Evolutionary conservation across 2,113 vertebrate species (phyloP).

Genomic region (Psophia crepitans): DNA sequence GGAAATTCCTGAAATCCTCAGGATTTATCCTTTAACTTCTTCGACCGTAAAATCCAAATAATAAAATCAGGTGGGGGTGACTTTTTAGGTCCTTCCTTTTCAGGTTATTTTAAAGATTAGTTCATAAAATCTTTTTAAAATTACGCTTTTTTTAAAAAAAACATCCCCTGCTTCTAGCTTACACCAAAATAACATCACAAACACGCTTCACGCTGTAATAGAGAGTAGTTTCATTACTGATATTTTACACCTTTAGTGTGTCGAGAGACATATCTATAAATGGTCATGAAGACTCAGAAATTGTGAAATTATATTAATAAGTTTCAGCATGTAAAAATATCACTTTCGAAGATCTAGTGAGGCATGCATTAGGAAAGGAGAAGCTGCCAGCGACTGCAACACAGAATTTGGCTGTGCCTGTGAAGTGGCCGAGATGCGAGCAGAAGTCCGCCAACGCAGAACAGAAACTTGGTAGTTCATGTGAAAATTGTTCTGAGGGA

Average conservation of each 20-base stretch:
- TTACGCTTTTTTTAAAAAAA: neutral
- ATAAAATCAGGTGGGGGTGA: neutral
- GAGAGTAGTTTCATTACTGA: neutral
- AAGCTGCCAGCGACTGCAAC: neutral
- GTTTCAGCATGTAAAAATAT: slow-evolving; percentile 7
- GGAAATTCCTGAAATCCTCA: neutral
- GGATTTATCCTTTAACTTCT: neutral
- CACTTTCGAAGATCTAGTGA: neutral
- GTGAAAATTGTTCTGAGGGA: neutral
- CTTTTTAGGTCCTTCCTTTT: neutral
- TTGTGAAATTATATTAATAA: neutral
- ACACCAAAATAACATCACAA: neutral
- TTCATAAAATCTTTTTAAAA: neutral
- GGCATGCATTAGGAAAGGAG: neutral
- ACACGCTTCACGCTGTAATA: neutral
- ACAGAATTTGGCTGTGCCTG: neutral
- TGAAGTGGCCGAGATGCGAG: neutral
- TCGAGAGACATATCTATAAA: neutral
- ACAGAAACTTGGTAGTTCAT: neutral
- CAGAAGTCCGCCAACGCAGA: neutral
- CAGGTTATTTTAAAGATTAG: neutral
- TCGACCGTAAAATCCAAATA: neutral
- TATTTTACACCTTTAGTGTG: neutral
- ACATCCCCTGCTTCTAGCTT: neutral
- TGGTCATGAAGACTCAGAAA: neutral